Base-by-base conservation (phyloP, 2,113 vertebrate genomes). In the Phrynocephalus versicolor region DNA sequence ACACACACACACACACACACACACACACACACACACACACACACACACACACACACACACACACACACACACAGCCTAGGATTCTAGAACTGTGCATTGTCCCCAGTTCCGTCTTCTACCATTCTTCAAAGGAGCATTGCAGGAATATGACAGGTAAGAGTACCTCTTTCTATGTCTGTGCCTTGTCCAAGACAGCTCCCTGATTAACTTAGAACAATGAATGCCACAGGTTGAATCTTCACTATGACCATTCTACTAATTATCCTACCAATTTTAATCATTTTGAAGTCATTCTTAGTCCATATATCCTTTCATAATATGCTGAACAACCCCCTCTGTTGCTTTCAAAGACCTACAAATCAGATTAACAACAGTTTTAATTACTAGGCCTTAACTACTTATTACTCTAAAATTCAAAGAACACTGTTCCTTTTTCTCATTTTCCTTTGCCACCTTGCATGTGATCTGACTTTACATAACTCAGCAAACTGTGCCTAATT, bases 401-500 rank as follows among this genome's bases (percentile, higher is more conserved):
- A 90, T 87, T 93, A 87, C 88, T 95, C 90, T 91, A 91, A 90
- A 90, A 93, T 92, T 89, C 90, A 92, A 1, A 18, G 94, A 84
- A 58, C 91, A 83, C 95, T 77, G 85, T 90, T 89, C 85, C 81
- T 82, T 90, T 91, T 89, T 79, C 79, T 90, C 84, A 90, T 94
- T 94, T 87, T 73, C 27, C 86, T 92, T 93, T 96, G 94, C 96
- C 95, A 96, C 95, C 95, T 96, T 96, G 94, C 95, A 95, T 96
- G 95, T 96, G 96, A 97, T 97, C 95, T 96, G 94, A 96, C 95
- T 96, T 97, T 97, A 97, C 95, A 95, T 97, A 97, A 97, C 96
- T 96, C 95, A 97, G 96, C 95, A 97, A 97, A 96, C 96, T 96
- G 95, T 96, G 94, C 95, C 94, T 97, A 97, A 97, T 97, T 96